These are phyloP conservation scores for Melanophora roralis DNA, from an alignment of 2,888 invertebrate species.

Conservation along the genomic window DNA sequence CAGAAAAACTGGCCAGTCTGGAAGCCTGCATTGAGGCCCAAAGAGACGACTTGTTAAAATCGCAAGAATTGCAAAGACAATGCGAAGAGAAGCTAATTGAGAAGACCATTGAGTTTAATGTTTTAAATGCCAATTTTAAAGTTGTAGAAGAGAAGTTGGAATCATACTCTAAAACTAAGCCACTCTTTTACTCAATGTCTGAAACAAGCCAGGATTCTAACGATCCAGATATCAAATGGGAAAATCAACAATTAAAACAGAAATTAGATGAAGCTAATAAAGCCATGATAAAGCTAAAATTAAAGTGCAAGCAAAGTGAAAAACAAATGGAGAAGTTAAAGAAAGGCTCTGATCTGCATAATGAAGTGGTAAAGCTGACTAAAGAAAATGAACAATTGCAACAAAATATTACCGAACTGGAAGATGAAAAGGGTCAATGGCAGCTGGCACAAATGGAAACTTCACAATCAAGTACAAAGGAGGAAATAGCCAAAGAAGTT, in stretches of 20 bases:
- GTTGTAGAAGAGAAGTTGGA: conserved; percentile 75
- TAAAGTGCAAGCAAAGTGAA: conserved; percentile 85
- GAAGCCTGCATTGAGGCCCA: conserved; percentile 78
- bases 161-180: conserved; percentile 69
- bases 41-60: conserved; percentile 78
- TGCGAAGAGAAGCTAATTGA: conserved; percentile 80
- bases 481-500: not conserved
- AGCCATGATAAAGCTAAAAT: conserved; percentile 72
- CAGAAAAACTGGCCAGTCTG: conserved; percentile 74
- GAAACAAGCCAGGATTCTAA: conserved; percentile 60
- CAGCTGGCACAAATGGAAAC: conserved; percentile 79
- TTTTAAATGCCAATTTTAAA: conserved; percentile 76
- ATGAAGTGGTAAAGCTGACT: conserved; percentile 82
- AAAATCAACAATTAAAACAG: conserved; percentile 80
- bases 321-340: conserved; percentile 84
- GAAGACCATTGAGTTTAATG: conserved; percentile 79
- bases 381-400: conserved; percentile 82
- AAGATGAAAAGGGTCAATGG: conserved; percentile 94
- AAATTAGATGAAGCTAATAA: conserved; percentile 87
- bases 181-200: conserved; percentile 70
- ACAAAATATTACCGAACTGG: conserved; percentile 88
- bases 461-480: not conserved
- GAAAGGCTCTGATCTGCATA: conserved; percentile 83
- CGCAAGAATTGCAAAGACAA: conserved; percentile 79
- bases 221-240: conserved; percentile 70